Base-by-base conservation (phyloP, 2,113 vertebrate species). In the Paramisgurnus dabryanus region DNA sequence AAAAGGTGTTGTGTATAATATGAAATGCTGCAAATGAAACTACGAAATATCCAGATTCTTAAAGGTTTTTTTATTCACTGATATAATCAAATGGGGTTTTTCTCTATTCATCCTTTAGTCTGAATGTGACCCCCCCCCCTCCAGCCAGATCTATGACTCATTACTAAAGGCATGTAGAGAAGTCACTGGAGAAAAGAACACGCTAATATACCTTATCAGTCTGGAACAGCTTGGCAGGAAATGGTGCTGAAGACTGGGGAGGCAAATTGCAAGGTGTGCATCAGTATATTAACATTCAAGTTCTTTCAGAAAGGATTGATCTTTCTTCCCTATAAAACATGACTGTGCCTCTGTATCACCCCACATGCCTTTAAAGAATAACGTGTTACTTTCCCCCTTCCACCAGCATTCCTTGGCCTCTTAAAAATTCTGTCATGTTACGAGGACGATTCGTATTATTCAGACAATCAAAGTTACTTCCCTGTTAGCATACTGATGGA, bases 201-300 rank as follows among this genome's bases (percentile, higher is more conserved):
- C 81, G 81, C 86, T 90, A 88, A 89, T 89, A 85, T 86, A 87
- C 67, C 83, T 91, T 91, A 91, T 91, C 89, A 87, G 88, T 82
- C 79, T 79, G 58, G 63, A 85, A 85, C 90, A 90, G 89, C 84
- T 84, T 69, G 84, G 66, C 65, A 83, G 79, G 60, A 83, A 85
- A 79, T 47, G 71, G 68, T 83, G 66, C 61, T 83, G 57, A 77
- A 80, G 82, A 83, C 87, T 85, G 79, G 65, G 72, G 74, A 87
- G 86, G 80, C 88, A 88, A 89, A 89, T 85, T 88, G 81, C 78
- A 87, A 89, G 87, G 87, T 84, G 80, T 64, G 81, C 79, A 82
- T 79, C 55, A n/a, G 17, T 87, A 79, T 87, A 88, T 90, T 92
- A 87, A 87, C 69, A 88, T 88, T 89, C 85, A 87, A 76, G 70